Evolutionary conservation across 30 jellyfish, hydroid and myxozoan genomes (phyloP).

Genomic region (Sanderia malayensis): DNA sequence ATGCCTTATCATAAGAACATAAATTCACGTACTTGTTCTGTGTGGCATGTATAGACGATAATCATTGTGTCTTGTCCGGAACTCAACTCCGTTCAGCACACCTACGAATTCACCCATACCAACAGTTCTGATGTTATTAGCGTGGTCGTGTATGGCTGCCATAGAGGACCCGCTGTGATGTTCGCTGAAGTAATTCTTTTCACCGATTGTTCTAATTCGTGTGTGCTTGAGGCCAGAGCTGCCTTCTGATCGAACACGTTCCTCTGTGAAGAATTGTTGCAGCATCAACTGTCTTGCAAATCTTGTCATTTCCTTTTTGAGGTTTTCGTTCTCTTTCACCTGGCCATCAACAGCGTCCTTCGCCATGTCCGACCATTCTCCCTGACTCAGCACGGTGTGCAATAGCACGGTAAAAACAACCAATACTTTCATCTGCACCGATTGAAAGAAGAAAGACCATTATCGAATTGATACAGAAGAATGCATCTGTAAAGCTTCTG

Average conservation of each 20-base stretch:
- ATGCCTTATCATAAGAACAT: too few species aligned
- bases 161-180: slow-evolving; percentile 73
- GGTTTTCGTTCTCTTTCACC: slow-evolving; percentile 25
- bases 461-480: too few species aligned
- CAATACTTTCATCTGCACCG: too few species aligned
- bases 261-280: slow-evolving; percentile 83
- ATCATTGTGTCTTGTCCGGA: slow-evolving; percentile 94
- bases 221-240: slow-evolving; percentile 77
- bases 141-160: slow-evolving; percentile 96
- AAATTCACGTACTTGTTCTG: background rate
- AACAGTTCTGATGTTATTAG: slow-evolving; percentile 81
- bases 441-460: too few species aligned
- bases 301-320: slow-evolving; percentile 30
- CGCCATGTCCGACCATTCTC: background rate
- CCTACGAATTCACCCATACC: slow-evolving; percentile 96
- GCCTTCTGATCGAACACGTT: slow-evolving; percentile 87
- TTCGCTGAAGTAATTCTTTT: slow-evolving; percentile 55
- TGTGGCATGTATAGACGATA: slow-evolving; percentile 79
- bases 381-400: too few species aligned
- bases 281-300: slow-evolving; percentile 82
- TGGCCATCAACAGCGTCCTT: slow-evolving; percentile 37
- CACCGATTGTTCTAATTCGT: slow-evolving; percentile 63
- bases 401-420: too few species aligned
- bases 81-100: slow-evolving; percentile 93
- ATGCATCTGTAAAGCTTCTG: too few species aligned